Conservation (phyloP, 1,140 invertebrate species). For the Drosophila ohnishii region DNA sequence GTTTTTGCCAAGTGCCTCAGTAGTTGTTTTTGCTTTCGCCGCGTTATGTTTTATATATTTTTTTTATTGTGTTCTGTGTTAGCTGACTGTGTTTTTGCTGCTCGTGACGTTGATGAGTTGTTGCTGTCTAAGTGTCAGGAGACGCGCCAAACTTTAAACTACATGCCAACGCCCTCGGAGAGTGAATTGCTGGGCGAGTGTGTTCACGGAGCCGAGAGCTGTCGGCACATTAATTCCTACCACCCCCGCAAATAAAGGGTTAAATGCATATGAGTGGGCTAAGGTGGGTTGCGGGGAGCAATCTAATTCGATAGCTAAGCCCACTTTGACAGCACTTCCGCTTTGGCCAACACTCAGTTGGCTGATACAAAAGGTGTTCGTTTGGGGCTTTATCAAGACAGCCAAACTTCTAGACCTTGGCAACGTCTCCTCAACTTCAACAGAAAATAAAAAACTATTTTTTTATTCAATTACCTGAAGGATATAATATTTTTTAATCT, state of each 20-base stretch:
- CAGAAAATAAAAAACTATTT: neutral
- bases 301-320: constrained; percentile 71
- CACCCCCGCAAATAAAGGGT: constrained; percentile 6
- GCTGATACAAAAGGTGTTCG: constrained; percentile 59
- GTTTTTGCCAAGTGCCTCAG: constrained; percentile 45
- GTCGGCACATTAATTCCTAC: constrained; percentile 70
- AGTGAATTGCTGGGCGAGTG: constrained; percentile 63
- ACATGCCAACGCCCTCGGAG: constrained; percentile 68
- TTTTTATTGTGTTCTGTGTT: constrained; percentile 9
- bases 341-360: constrained; percentile 46
- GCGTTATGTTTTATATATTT: constrained; percentile 18
- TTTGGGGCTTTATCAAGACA: constrained; percentile 38
- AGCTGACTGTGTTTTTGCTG: constrained; percentile 46
- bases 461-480: neutral
- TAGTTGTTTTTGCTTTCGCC: constrained; percentile 44
- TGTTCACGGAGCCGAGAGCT: constrained; percentile 37
- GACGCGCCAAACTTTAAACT: constrained; percentile 80
- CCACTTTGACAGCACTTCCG: constrained; percentile 71
- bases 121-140: constrained; percentile 80
- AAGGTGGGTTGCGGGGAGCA: neutral
- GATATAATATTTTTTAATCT: neutral
- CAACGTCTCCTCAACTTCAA: constrained; percentile 3
- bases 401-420: constrained; percentile 60
- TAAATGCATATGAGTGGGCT: constrained; percentile 13
- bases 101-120: constrained; percentile 78